phyloP scores from a whole-genome alignment of 2,888 invertebrate species.

The Cryptocephalus moraei region DNA sequence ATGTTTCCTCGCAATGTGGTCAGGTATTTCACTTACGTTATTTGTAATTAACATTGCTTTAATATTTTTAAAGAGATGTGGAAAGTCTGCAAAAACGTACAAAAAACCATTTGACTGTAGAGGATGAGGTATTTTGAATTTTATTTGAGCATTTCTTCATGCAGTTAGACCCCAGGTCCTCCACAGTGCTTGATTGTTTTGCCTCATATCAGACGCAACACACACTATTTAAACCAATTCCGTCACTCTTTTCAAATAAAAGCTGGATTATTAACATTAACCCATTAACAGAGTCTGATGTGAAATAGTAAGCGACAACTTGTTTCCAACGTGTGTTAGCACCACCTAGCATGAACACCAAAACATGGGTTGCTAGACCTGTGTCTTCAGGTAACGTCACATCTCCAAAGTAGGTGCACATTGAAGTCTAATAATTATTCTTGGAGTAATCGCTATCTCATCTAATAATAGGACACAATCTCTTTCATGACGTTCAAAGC shows the following conservation, averaged over 20 bases:
- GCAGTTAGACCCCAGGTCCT: not conserved
- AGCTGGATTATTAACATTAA: conserved; percentile 6
- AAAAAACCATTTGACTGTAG: conserved; percentile 4
- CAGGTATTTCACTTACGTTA: not conserved
- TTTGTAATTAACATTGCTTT: not conserved
- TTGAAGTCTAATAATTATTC: conserved; percentile 6
- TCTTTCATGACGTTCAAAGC: conserved; percentile 8
- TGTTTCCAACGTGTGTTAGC: conserved; percentile 22
- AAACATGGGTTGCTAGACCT: conserved; percentile 17
- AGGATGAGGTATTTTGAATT: not conserved
- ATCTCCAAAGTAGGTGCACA: conserved; percentile 5
- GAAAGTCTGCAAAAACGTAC: conserved; percentile 11
- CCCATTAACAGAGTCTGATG: conserved; percentile 15
- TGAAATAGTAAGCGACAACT: conserved; percentile 20
- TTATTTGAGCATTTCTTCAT: not conserved
- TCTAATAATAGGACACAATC: conserved; percentile 11
- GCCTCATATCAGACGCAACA: not conserved
- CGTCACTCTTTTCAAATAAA: not conserved
- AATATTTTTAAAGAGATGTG: conserved; percentile 16
- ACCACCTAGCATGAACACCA: conserved; percentile 23
- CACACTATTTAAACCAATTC: not conserved
- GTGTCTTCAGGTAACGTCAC: conserved; percentile 13
- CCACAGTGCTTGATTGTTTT: not conserved
- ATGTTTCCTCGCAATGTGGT: not conserved
- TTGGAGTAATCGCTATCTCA: conserved; percentile 16